Conservation (phyloP, 23 tunicate species). For the Phallusia fumigata region DNA sequence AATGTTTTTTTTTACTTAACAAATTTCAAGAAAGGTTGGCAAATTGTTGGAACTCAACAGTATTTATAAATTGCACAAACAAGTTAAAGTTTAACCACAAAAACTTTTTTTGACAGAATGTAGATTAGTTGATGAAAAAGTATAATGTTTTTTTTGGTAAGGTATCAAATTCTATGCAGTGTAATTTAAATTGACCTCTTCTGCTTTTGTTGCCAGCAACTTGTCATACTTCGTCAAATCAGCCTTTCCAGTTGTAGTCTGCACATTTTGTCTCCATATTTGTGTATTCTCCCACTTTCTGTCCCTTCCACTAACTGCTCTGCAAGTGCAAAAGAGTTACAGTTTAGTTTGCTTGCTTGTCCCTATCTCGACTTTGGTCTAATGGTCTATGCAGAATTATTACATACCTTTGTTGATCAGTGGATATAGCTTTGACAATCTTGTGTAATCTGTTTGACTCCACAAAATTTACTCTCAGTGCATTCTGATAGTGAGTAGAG, state of each 20-base stretch:
- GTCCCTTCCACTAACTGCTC: background rate
- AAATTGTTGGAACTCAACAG: too few species aligned
- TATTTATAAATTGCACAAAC: too few species aligned
- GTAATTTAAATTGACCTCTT: slow-evolving; percentile 1
- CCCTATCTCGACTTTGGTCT: too few species aligned
- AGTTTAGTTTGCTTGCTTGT: too few species aligned
- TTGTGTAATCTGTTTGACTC: slow-evolving; percentile 49
- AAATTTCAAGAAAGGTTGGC: too few species aligned
- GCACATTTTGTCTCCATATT: slow-evolving; percentile 49
- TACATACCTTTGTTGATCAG: slow-evolving; percentile 13
- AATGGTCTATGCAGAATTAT: too few species aligned
- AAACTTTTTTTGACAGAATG: too few species aligned
- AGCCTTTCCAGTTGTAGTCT: slow-evolving; percentile 40
- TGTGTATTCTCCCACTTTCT: slow-evolving; percentile 47
- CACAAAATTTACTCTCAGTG: slow-evolving; percentile 48
- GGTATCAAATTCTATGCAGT: too few species aligned
- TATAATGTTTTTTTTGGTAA: too few species aligned
- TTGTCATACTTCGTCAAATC: slow-evolving; percentile 45
- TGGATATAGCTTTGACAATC: slow-evolving; percentile 4
- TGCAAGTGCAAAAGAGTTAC: background rate
- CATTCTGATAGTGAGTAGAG: slow-evolving; percentile 63
- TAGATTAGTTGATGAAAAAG: too few species aligned
- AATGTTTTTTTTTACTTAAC: too few species aligned
- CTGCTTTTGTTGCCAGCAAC: background rate
- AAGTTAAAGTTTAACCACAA: too few species aligned